Base-by-base conservation (phyloP, 2,888 invertebrate species). In the Melipona beecheii region DNA sequence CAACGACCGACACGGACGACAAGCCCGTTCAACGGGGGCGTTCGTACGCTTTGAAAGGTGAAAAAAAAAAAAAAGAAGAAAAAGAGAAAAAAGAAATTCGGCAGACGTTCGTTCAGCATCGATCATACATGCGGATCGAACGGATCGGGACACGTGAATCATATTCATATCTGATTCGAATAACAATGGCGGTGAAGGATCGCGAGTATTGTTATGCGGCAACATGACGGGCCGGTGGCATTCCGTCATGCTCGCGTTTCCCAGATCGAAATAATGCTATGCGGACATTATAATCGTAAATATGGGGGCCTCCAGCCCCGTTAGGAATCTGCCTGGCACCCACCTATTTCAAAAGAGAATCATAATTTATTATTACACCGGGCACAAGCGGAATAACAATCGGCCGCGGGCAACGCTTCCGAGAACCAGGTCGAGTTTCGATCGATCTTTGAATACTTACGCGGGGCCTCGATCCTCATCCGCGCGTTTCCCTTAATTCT, bases 211-310 rank as follows among this genome's bases (percentile, higher is more conserved):
- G 86, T 91, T 88, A 91, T 91, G 90, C 90, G 87, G 80, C 86
- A 84, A 82, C 91, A 88, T 91, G 90, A 90, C 87, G 88, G 76
- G 83, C 83, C 83, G 83, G 86, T 90, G 92, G 90, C 93, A 94
- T 94, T 94, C 94, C 93, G 91, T 94, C 94, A 94, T 94, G 94
- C 92, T 93, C 92, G 92, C 89, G 92, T 94, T 94, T 94, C 94
- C 93, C 93, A 93, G 94, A 94, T 94, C 93, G 93, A 93, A 93
- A 93, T 94, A 93, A 94, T 93, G 93, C 86, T 91, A 93, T 93
- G 93, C 93, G 91, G 90, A 90, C 91, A 93, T 93, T 93, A 94
- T 93, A 93, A 93, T 94, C 93, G 92, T 93, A 93, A 94, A 93
- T 93, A 93, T 94, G 91, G 92, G 1, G 92, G 89, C 85, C 84